Evolutionary conservation across 2,888 invertebrate species (phyloP).

Genomic region (Encarsia formosa): DNA sequence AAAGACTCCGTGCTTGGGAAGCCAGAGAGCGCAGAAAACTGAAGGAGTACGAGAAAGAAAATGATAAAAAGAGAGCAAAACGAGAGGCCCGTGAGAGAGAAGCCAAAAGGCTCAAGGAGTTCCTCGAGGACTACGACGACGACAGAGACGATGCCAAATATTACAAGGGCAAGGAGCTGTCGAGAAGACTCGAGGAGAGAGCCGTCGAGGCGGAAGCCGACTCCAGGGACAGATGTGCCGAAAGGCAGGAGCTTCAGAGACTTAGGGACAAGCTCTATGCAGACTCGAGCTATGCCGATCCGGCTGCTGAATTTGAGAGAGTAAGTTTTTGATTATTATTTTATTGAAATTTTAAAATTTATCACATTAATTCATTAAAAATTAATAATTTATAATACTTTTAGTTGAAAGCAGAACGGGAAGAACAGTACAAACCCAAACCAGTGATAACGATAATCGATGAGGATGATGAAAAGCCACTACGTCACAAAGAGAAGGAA

Average conservation of each 20-base stretch:
- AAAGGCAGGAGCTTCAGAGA: slow-evolving; percentile 57
- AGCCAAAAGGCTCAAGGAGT: slow-evolving; percentile 91
- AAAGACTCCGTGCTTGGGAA: slow-evolving; percentile 79
- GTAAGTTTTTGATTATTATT: slow-evolving; percentile 42
- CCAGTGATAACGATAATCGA: slow-evolving; percentile 63
- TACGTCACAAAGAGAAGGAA: background rate
- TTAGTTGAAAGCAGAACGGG: slow-evolving; percentile 67
- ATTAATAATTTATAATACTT: slow-evolving; percentile 21
- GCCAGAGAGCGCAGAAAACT: slow-evolving; percentile 81
- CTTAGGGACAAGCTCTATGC: slow-evolving; percentile 73
- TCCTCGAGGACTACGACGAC: slow-evolving; percentile 98
- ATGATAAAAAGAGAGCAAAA: slow-evolving; percentile 77
- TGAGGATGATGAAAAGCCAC: slow-evolving; percentile 49
- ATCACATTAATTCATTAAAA: too few species aligned
- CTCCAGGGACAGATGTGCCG: slow-evolving; percentile 82
- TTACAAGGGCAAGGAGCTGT: slow-evolving; percentile 89
- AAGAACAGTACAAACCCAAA: slow-evolving; percentile 79
- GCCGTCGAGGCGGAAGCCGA: slow-evolving; percentile 92
- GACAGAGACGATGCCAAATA: slow-evolving; percentile 96
- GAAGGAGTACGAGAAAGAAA: slow-evolving; percentile 86
- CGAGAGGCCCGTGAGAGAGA: slow-evolving; percentile 87
- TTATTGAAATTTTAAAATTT: slow-evolving; percentile 2
- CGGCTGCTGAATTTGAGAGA: slow-evolving; percentile 64
- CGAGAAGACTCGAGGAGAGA: slow-evolving; percentile 84
- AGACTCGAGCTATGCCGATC: slow-evolving; percentile 61